Conservation (phyloP, 2,797 vertebrate genomes). For the Cuniculus paca region DNA sequence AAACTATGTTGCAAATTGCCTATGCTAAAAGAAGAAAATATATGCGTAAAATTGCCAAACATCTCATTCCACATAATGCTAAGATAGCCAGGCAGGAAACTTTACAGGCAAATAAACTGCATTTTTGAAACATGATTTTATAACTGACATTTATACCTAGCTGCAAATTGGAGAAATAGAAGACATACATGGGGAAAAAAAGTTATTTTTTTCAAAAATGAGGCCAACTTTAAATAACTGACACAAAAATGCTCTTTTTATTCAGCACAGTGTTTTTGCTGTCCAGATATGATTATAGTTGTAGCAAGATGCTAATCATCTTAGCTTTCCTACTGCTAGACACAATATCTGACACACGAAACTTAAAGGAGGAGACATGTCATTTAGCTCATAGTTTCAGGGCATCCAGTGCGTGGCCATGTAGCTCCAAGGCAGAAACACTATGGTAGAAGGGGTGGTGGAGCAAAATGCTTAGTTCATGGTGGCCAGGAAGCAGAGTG, state of each 20-base stretch:
- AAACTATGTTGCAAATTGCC: background rate
- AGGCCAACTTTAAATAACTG: background rate
- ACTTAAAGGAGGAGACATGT: background rate
- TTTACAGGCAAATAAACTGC: background rate
- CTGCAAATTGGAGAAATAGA: background rate
- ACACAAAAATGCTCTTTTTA: background rate
- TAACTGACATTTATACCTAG: background rate
- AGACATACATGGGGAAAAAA: background rate
- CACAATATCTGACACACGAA: background rate
- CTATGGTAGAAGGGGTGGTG: background rate
- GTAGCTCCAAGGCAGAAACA: background rate
- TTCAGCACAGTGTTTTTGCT: background rate
- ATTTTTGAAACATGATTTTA: conserved; percentile 14
- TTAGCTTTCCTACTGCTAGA: background rate
- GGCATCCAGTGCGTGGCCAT: background rate
- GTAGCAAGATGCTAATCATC: background rate
- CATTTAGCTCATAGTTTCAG: background rate
- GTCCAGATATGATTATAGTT: background rate
- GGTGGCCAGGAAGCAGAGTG: background rate
- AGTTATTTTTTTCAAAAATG: background rate
- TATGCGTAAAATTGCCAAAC: background rate
- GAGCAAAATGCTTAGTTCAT: background rate
- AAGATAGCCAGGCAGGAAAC: background rate
- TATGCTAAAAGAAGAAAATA: background rate
- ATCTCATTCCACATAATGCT: background rate